Evolutionary conservation across 35 echinoderm and acorn worm genomes (phyloP).

Genomic region (Hemicentrotus pulcherrimus): DNA sequence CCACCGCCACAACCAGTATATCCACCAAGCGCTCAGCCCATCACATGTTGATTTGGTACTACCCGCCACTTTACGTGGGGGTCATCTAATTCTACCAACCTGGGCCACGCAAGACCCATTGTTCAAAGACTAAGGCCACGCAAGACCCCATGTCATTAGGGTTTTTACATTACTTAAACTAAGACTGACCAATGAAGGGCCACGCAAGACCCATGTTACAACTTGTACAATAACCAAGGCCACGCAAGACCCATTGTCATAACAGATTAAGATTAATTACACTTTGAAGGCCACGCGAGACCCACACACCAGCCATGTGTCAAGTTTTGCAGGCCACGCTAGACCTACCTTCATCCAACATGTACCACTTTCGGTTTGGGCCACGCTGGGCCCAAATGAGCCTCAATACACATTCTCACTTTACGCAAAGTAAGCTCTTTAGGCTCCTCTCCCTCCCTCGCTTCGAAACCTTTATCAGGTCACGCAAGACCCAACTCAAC

Average conservation of each 20-base stretch:
- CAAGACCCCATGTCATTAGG: background rate
- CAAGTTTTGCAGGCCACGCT: background rate
- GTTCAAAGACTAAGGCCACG: background rate
- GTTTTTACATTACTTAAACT: background rate
- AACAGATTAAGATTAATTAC: background rate
- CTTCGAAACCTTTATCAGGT: background rate
- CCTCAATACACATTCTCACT: no score
- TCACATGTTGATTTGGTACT: background rate
- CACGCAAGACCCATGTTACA: conserved; percentile 6
- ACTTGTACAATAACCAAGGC: background rate
- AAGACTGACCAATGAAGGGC: background rate
- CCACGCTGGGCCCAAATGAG: background rate
- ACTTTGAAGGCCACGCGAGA: conserved; percentile 8
- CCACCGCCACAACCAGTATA: background rate
- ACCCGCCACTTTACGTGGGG: background rate
- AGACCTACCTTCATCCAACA: background rate
- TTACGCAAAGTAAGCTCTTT: no score
- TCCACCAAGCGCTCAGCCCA: background rate
- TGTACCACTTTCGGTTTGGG: background rate
- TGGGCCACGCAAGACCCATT: conserved; percentile 16
- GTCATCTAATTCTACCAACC: background rate
- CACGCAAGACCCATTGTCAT: background rate
- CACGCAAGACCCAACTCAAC: conserved; percentile 4
- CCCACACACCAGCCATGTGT: background rate
- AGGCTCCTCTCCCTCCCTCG: background rate